Evolutionary conservation across 1,140 invertebrate species (phyloP).

Genomic region (Antheraea mylitta): DNA sequence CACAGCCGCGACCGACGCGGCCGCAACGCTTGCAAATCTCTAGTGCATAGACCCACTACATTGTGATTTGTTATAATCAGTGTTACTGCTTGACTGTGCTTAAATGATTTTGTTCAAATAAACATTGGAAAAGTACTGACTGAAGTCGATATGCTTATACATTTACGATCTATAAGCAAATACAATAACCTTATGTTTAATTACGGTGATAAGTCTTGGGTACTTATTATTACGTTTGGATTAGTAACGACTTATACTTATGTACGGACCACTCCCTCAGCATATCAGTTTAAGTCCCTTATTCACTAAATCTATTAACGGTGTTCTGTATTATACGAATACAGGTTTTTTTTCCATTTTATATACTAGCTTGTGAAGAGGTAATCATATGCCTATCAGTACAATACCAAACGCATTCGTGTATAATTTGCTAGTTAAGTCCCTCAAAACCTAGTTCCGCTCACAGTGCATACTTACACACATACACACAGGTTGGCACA

Average conservation of each 20-base stretch:
- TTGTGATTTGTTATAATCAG: constrained; percentile 3
- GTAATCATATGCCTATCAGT: too few species aligned
- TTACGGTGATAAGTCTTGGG: not conserved
- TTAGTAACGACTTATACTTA: not conserved
- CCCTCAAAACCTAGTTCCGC: too few species aligned
- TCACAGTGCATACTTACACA: too few species aligned
- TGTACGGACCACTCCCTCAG: not conserved
- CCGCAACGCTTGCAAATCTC: constrained; percentile 63
- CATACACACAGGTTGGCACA: too few species aligned
- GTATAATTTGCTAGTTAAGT: too few species aligned
- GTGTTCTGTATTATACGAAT: too few species aligned
- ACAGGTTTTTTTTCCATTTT: too few species aligned
- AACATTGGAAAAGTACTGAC: not conserved
- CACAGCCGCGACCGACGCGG: constrained; percentile 30
- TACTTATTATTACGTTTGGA: not conserved
- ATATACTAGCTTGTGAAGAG: too few species aligned
- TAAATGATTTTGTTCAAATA: not conserved
- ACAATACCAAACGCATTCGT: too few species aligned
- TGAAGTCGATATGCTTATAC: not conserved
- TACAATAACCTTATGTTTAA: not conserved
- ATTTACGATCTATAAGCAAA: not conserved
- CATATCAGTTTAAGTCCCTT: not conserved
- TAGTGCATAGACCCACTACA: not conserved
- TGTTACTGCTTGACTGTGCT: not conserved
- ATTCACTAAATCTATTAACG: too few species aligned